phyloP scores from a whole-genome alignment of 1,140 invertebrate species.

The Paraescarpia echinospica region DNA sequence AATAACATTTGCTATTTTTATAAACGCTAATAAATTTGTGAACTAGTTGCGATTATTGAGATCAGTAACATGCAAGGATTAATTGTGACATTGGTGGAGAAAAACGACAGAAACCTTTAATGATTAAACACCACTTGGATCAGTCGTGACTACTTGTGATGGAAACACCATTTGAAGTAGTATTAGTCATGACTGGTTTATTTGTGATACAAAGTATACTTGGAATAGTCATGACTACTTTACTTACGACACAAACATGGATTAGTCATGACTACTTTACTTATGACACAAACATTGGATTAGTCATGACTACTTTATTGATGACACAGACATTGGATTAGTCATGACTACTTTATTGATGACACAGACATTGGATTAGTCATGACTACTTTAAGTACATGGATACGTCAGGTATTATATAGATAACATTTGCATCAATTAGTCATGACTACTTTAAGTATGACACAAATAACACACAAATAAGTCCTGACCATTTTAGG shows the following conservation, averaged over 20 bases:
- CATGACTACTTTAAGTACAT: background rate
- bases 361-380: background rate
- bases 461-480: background rate
- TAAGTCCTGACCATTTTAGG: background rate
- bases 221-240: no score
- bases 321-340: background rate
- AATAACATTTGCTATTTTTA: background rate
- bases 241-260: no score
- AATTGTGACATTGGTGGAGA: background rate
- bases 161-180: no score
- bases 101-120: background rate
- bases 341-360: background rate
- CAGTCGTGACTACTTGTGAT: background rate
- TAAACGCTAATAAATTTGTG: background rate
- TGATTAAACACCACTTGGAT: background rate
- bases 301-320: background rate
- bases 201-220: no score
- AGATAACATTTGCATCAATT: background rate
- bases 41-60: background rate
- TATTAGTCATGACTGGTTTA: no score
- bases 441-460: background rate
- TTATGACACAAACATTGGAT: background rate
- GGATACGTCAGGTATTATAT: background rate
- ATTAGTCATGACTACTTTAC: no score
- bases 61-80: background rate